These are phyloP conservation scores for Centruroides sculpturatus DNA, from an alignment of 1,140 invertebrate species.

Conservation along the genomic window DNA sequence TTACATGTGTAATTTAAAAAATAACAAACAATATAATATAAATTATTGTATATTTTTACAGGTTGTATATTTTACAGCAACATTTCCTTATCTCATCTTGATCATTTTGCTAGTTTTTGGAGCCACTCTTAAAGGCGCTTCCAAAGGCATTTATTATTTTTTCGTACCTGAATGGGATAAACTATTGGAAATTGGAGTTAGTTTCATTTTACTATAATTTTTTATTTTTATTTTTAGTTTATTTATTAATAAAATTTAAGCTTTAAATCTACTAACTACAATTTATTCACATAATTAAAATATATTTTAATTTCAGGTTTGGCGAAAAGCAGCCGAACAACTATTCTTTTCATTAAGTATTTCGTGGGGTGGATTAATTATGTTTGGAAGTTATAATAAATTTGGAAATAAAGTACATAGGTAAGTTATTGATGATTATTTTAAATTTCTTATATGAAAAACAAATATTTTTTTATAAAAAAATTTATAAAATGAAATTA, in stretches of 20 bases:
- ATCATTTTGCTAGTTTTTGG: conserved; percentile 39
- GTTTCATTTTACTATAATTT: background rate
- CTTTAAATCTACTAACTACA: too few relatives aligned
- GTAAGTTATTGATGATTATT: conserved; percentile 15
- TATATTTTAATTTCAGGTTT: conserved; percentile 22
- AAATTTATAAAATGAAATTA: too few relatives aligned
- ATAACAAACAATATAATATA: background rate
- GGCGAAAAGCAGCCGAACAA: conserved; percentile 32
- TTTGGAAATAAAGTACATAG: conserved; percentile 31
- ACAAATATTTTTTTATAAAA: too few relatives aligned
- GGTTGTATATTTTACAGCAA: conserved; percentile 43
- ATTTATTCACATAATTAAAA: background rate
- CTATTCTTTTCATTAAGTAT: conserved; percentile 34
- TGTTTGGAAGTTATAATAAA: conserved; percentile 34
- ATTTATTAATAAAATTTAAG: background rate
- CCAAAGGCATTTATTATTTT: conserved; percentile 35
- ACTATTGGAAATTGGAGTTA: conserved; percentile 30
- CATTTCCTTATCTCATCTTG: conserved; percentile 43
- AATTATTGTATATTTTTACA: conserved; percentile 14
- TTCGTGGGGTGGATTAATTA: conserved; percentile 33
- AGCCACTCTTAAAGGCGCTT: conserved; percentile 35
- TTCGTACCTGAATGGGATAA: conserved; percentile 27
- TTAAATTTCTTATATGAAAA: too few relatives aligned
- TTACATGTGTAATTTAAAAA: background rate
- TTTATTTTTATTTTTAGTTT: background rate